Conservation (phyloP, 2,888 invertebrate genomes). For the Himalopsyche japonica region DNA sequence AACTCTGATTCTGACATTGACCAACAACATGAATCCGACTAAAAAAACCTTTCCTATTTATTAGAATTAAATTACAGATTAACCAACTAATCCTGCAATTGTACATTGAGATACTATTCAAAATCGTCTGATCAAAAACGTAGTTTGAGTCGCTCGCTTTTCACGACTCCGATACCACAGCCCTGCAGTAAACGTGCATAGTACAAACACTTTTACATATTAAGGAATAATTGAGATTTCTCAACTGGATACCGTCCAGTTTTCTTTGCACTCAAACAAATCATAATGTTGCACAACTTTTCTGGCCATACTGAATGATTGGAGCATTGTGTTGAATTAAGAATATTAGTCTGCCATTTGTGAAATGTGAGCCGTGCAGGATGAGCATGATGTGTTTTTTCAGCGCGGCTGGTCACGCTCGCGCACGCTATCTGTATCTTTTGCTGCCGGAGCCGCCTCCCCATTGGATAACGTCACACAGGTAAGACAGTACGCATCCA, state of each 20-base stretch:
- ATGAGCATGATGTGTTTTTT: slow-evolving; percentile 47
- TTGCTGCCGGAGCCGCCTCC: slow-evolving; percentile 75
- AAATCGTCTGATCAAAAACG: no score
- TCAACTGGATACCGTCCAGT: background rate
- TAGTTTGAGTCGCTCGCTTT: no score
- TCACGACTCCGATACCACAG: no score
- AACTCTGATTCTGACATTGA: no score
- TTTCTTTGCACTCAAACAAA: background rate
- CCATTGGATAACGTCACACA: slow-evolving; percentile 75
- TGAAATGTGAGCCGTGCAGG: slow-evolving; percentile 10
- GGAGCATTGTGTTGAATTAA: background rate
- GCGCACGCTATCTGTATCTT: slow-evolving; percentile 86
- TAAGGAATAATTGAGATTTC: background rate
- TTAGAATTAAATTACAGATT: no score
- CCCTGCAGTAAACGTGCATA: no score
- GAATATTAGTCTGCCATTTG: background rate
- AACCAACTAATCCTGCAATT: no score
- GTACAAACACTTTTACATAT: no score
- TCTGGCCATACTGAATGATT: background rate
- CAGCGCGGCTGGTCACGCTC: slow-evolving; percentile 86
- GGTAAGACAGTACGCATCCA: slow-evolving; percentile 46
- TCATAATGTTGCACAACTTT: background rate
- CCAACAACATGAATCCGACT: no score
- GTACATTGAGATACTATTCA: no score
- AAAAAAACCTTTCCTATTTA: no score